phyloP scores from a whole-genome alignment of 2,888 invertebrate species.

The Chloroclysta siterata region DNA sequence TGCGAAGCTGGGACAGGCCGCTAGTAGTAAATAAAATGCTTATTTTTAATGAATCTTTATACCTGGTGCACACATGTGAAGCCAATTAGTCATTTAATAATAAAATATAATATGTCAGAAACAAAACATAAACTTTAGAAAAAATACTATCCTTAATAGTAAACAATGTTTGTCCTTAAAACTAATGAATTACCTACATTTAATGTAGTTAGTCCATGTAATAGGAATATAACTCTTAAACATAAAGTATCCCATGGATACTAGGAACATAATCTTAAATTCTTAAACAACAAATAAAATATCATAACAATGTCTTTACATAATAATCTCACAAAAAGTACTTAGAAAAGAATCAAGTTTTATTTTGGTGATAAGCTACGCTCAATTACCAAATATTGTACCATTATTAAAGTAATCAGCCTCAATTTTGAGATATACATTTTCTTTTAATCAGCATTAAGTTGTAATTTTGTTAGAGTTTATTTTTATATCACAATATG shows the following conservation, averaged over 20 bases:
- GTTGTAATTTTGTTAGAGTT: neutral
- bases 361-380: neutral
- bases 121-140: constrained; percentile 8
- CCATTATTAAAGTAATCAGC: neutral
- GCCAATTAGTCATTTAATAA: constrained; percentile 3
- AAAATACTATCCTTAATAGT: neutral
- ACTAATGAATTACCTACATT: constrained; percentile 1
- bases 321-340: neutral
- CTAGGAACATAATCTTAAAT: neutral
- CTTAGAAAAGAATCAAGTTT: neutral
- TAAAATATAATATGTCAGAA: constrained; percentile 11
- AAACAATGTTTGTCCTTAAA: constrained; percentile 5
- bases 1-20: too few relatives aligned
- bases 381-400: neutral
- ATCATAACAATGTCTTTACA: neutral
- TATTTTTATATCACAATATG: neutral
- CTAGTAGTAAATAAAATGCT: too few relatives aligned
- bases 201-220: neutral
- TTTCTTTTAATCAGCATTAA: neutral
- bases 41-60: too few relatives aligned
- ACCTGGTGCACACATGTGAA: too few relatives aligned
- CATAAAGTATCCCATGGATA: neutral
- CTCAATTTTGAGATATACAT: neutral
- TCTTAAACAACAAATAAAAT: neutral
- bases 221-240: too few relatives aligned